These are phyloP conservation scores for Tamandua tetradactyla DNA, from an alignment of 2,797 vertebrate species.

Conservation along the genomic window DNA sequence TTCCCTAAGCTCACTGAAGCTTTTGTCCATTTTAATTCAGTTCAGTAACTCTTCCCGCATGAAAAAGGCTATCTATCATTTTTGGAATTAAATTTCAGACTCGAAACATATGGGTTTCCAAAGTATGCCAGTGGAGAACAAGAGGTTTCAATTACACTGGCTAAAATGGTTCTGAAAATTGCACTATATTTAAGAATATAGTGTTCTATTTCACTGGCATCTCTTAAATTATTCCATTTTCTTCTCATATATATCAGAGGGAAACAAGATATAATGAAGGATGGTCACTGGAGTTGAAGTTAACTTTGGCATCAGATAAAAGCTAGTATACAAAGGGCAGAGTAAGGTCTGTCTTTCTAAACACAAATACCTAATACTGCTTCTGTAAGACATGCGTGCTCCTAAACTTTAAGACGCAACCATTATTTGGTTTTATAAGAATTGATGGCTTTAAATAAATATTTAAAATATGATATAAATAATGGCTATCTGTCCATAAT, in stretches of 20 bases:
- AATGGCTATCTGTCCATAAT: background rate
- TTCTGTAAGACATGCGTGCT: background rate
- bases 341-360: background rate
- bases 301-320: constrained; percentile 24
- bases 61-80: constrained; percentile 59
- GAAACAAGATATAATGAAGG: constrained; percentile 55
- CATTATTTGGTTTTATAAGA: constrained; percentile 14
- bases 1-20: constrained; percentile 50
- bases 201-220: constrained; percentile 60
- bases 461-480: background rate
- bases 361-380: background rate
- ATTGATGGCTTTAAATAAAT: background rate
- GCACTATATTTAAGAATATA: constrained; percentile 61
- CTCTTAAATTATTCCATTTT: constrained; percentile 70
- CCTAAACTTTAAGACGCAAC: background rate
- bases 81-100: constrained; percentile 62
- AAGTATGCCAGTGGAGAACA: constrained; percentile 66
- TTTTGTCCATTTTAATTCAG: constrained; percentile 52
- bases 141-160: constrained; percentile 65
- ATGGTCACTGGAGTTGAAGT: constrained; percentile 40
- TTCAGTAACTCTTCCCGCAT: constrained; percentile 44
- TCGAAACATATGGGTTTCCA: constrained; percentile 67
- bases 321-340: background rate
- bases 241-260: constrained; percentile 32
- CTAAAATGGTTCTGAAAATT: constrained; percentile 65